phyloP scores from a whole-genome alignment of 2,888 invertebrate genomes.

The Camptogramma bilineatum region DNA sequence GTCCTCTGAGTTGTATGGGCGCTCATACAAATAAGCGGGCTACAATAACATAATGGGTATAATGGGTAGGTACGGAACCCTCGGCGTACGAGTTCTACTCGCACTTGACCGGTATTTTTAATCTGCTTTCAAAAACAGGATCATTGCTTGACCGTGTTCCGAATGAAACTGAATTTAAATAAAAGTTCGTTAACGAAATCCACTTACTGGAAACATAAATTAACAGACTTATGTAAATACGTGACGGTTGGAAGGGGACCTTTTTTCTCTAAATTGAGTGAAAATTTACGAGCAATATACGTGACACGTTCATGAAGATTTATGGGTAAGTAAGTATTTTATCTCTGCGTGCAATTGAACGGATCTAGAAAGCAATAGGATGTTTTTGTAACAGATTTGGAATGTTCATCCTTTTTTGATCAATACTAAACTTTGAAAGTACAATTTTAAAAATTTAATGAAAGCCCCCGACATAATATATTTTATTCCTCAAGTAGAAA shows the following conservation, averaged over 20 bases:
- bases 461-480: too few species aligned
- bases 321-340: constrained; percentile 18
- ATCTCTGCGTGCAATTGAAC: neutral
- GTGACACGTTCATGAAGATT: constrained; percentile 25
- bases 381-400: neutral
- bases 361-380: neutral
- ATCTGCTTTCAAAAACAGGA: too few species aligned
- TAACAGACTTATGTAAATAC: neutral
- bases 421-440: too few species aligned
- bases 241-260: neutral
- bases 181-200: neutral
- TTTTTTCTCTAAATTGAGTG: neutral
- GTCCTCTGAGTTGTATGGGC: too few species aligned
- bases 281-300: constrained; percentile 9
- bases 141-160: neutral
- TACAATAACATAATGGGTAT: too few species aligned
- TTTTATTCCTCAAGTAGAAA: too few species aligned
- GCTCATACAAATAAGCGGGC: too few species aligned
- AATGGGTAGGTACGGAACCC: too few species aligned
- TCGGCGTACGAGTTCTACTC: too few species aligned
- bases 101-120: too few species aligned
- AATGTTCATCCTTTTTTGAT: too few species aligned
- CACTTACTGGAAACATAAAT: neutral
- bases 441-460: too few species aligned
- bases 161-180: neutral